These are phyloP conservation scores for Pterostichus niger DNA, from an alignment of 2,888 invertebrate species.

Conservation along the genomic window DNA sequence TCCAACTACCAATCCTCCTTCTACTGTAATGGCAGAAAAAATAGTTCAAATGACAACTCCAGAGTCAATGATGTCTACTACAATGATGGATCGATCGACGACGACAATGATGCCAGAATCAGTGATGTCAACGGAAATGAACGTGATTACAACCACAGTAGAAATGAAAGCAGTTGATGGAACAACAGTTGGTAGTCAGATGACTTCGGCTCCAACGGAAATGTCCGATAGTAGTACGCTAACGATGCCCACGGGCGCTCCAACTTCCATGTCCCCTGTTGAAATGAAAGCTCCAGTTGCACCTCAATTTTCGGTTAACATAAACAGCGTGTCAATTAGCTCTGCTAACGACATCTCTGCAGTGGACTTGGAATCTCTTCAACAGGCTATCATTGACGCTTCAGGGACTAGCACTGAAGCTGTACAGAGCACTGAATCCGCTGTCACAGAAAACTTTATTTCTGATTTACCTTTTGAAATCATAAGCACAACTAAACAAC, in stretches of 20 bases:
- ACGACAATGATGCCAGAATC: constrained; percentile 21
- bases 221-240: constrained; percentile 26
- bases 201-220: neutral
- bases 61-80: constrained; percentile 67
- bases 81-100: constrained; percentile 66
- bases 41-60: constrained; percentile 41
- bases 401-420: constrained; percentile 37
- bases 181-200: constrained; percentile 65
- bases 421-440: constrained; percentile 40
- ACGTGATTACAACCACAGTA: neutral
- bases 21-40: constrained; percentile 25
- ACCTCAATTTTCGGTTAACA: constrained; percentile 57
- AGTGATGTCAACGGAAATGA: constrained; percentile 22
- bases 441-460: constrained; percentile 16
- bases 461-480: constrained; percentile 61
- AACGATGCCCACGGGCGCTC: constrained; percentile 29
- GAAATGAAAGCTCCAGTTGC: constrained; percentile 10
- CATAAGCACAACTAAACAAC: constrained; percentile 63
- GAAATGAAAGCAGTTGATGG: constrained; percentile 50
- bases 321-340: constrained; percentile 73
- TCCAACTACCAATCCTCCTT: constrained; percentile 45
- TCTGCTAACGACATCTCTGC: constrained; percentile 74
- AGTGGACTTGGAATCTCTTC: constrained; percentile 27
- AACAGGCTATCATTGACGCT: constrained; percentile 13
- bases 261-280: constrained; percentile 56